phyloP scores from a whole-genome alignment of 2,888 invertebrate genomes.

The Cybosia mesomella region DNA sequence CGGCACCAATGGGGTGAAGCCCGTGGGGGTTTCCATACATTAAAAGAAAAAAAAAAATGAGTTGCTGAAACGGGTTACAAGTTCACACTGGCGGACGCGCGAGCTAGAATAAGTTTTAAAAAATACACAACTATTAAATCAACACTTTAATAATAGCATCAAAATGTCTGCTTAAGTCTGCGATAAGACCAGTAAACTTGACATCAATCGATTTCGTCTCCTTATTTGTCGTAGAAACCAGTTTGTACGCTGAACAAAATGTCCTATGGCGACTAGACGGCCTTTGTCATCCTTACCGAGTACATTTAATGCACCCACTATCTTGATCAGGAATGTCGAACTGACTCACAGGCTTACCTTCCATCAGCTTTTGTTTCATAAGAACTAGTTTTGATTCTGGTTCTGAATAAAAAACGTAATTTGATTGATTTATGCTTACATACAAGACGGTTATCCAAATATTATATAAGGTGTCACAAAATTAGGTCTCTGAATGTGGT shows the following conservation, averaged over 20 bases:
- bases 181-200: constrained; percentile 17
- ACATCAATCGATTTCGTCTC: constrained; percentile 14
- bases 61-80: too few species aligned
- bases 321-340: constrained; percentile 34
- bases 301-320: constrained; percentile 40
- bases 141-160: background rate
- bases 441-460: too few species aligned
- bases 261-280: constrained; percentile 41
- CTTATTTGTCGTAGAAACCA: constrained; percentile 17
- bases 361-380: constrained; percentile 43
- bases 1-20: too few species aligned
- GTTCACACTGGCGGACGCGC: too few species aligned
- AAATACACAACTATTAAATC: background rate
- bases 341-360: constrained; percentile 33
- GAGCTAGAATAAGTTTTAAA: too few species aligned
- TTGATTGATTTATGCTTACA: background rate
- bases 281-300: constrained; percentile 58
- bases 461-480: too few species aligned
- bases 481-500: too few species aligned
- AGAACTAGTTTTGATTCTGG: constrained; percentile 31
- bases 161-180: background rate
- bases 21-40: too few species aligned
- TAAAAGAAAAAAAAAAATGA: too few species aligned
- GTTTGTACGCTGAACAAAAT: constrained; percentile 22
- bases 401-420: constrained; percentile 27